Conservation (phyloP, 1,140 invertebrate genomes). For the Belonocnema kinseyi region DNA sequence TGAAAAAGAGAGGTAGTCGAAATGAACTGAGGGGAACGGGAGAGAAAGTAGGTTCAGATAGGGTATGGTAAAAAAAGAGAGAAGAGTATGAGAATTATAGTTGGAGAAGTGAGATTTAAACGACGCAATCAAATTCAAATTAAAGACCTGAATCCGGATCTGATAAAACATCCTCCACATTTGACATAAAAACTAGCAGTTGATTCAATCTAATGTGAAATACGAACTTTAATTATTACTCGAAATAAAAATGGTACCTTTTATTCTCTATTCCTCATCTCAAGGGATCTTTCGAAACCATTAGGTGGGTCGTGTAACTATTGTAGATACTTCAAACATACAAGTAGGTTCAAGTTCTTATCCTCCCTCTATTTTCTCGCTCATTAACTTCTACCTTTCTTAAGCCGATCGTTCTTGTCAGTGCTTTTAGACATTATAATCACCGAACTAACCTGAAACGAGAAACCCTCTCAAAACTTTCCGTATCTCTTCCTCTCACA, state of each 20-base stretch:
- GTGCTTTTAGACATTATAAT: not conserved
- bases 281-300: too few species aligned
- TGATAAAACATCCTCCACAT: not conserved
- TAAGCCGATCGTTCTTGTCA: too few species aligned
- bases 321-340: too few species aligned
- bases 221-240: not conserved
- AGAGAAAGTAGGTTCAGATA: not conserved
- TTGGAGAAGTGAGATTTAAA: not conserved
- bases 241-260: not conserved
- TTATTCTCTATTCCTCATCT: not conserved
- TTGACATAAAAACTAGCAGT: constrained; percentile 5
- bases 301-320: too few species aligned
- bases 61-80: not conserved
- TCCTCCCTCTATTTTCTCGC: too few species aligned
- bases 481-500: constrained; percentile 18
- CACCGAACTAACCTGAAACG: not conserved
- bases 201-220: not conserved
- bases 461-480: not conserved
- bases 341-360: too few species aligned
- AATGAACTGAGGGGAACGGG: too few species aligned
- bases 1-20: too few species aligned
- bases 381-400: too few species aligned
- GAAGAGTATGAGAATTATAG: not conserved
- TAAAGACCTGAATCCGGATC: too few species aligned
- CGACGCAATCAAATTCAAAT: too few species aligned